phyloP scores from a whole-genome alignment of 2,113 vertebrate genomes.

The Himantopus leucocephalus region DNA sequence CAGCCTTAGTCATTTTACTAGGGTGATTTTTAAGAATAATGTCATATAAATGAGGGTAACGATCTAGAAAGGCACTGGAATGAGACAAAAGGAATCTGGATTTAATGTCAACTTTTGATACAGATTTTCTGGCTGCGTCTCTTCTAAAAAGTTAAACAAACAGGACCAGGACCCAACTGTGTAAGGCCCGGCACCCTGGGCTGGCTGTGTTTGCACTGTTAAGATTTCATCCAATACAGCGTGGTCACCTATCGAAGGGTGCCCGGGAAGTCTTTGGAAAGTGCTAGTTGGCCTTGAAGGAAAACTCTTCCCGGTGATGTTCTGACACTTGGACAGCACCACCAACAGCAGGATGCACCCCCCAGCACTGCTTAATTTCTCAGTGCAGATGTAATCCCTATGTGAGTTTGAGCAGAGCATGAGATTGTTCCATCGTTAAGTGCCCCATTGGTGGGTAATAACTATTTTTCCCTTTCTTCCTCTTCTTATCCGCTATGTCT shows the following conservation, averaged over 20 bases:
- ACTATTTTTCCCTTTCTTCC: not conserved
- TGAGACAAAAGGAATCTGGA: not conserved
- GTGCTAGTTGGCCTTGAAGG: not conserved
- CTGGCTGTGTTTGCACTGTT: not conserved
- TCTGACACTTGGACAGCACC: not conserved
- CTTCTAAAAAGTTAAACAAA: not conserved
- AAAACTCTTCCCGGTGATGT: not conserved
- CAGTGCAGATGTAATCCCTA: rapidly evolving
- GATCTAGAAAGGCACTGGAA: not conserved
- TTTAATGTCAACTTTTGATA: not conserved
- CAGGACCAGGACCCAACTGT: not conserved
- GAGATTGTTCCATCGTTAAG: not conserved
- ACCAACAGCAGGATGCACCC: not conserved
- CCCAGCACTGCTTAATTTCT: not conserved
- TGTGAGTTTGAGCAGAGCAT: not conserved
- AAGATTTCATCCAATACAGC: not conserved
- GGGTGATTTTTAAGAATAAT: conserved; percentile 8
- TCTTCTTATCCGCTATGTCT: not conserved
- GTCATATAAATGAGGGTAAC: not conserved
- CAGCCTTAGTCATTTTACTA: not conserved
- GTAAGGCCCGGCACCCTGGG: not conserved
- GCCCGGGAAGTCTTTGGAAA: not conserved
- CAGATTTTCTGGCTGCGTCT: not conserved
- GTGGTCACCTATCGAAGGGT: rapidly evolving
- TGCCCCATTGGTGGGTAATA: not conserved